Percentiles rank a stretch among this genome's conserved stretches.
phyloP scores from a whole-genome alignment of 2,888 invertebrate species.

The Apeira syringaria region DNA sequence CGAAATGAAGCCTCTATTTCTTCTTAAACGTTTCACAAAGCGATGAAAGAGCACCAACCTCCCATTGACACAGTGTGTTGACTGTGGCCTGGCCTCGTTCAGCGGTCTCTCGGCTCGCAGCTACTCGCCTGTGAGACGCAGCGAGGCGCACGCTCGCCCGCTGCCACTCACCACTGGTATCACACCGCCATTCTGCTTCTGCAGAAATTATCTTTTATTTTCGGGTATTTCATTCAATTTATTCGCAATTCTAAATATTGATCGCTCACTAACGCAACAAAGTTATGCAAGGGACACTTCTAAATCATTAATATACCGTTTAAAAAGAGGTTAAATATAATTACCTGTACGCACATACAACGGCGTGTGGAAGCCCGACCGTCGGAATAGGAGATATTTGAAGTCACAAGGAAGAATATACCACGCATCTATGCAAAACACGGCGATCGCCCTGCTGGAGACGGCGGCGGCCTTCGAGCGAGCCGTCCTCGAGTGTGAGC shows the following conservation, averaged over 20 bases:
- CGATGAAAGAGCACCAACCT: slow-evolving; percentile 63
- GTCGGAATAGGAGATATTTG: slow-evolving; percentile 49
- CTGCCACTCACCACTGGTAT: slow-evolving; percentile 39
- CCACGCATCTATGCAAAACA: slow-evolving; percentile 77
- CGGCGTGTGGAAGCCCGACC: too few species aligned
- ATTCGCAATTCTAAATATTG: slow-evolving; percentile 19
- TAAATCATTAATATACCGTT: too few species aligned
- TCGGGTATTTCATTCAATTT: slow-evolving; percentile 7
- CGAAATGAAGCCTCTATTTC: too few species aligned
- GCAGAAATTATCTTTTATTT: background rate
- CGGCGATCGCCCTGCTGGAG: slow-evolving; percentile 77
- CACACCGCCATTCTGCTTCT: slow-evolving; percentile 28
- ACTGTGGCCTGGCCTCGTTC: slow-evolving; percentile 70
- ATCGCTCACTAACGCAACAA: slow-evolving; percentile 30
- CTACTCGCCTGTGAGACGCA: slow-evolving; percentile 47
- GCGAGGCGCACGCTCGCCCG: slow-evolving; percentile 23
- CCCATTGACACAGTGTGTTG: slow-evolving; percentile 68
- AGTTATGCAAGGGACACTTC: slow-evolving; percentile 56
- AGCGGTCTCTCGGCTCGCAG: slow-evolving; percentile 57
- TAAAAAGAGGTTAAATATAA: too few species aligned
- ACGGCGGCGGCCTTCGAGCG: slow-evolving; percentile 73
- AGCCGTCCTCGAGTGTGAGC: slow-evolving; percentile 78
- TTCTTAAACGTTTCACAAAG: too few species aligned
- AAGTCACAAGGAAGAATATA: slow-evolving; percentile 49
- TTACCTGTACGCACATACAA: too few species aligned